Conservation (phyloP, 2,797 vertebrate species). For the Clarias pachynema region DNA sequence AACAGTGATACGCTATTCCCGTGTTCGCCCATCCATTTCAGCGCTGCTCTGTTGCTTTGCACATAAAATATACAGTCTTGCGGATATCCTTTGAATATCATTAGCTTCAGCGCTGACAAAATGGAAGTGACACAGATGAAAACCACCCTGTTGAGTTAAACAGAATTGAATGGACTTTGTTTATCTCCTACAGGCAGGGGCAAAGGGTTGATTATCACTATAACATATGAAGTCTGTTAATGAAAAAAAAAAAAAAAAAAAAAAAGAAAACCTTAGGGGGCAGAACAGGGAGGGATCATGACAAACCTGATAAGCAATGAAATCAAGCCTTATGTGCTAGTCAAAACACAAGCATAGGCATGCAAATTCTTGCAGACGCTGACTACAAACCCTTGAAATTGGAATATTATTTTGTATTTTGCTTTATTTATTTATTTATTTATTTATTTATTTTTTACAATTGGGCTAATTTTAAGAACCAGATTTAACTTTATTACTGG, state of each 20-base stretch:
- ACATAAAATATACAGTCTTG: constrained; percentile 5
- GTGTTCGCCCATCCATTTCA: neutral
- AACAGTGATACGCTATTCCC: neutral
- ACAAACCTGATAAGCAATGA: neutral
- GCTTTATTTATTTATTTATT: too few species aligned
- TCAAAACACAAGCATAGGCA: neutral
- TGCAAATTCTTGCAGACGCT: neutral
- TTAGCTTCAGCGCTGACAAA: neutral
- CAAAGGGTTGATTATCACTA: neutral
- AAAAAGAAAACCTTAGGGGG: neutral
- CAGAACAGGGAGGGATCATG: neutral
- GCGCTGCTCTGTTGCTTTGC: neutral
- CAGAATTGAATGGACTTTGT: neutral
- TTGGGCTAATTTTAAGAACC: too few species aligned
- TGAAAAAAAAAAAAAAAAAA: neutral
- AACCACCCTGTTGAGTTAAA: neutral
- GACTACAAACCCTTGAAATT: neutral
- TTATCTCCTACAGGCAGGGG: too few species aligned
- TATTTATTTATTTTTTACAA: neutral
- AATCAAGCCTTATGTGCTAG: too few species aligned
- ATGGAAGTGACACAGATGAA: neutral
- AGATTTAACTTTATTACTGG: neutral
- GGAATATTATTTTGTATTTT: too few species aligned
- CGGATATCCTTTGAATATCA: constrained; percentile 5
- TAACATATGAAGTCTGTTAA: neutral